Evolutionary conservation across 2,113 vertebrate genomes (phyloP).

Genomic region (Pica pica): DNA sequence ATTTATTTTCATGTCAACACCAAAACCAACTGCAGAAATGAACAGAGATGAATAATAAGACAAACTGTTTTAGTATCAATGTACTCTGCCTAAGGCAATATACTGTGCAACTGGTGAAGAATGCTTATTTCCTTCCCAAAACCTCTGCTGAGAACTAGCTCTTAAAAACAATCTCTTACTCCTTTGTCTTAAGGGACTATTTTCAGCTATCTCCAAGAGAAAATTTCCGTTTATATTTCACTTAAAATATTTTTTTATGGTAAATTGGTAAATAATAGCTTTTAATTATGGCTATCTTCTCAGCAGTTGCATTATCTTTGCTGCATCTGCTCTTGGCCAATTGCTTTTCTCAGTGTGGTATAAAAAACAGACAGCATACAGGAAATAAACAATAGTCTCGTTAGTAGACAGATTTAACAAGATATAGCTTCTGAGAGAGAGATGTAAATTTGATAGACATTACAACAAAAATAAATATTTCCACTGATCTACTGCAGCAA

Average conservation of each 20-base stretch:
- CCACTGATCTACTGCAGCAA: not conserved
- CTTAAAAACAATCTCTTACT: slow-evolving; percentile 39
- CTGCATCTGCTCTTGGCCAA: not conserved
- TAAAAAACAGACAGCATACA: not conserved
- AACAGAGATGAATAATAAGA: slow-evolving; percentile 41
- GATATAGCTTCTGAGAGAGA: not conserved
- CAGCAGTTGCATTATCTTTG: not conserved
- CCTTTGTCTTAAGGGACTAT: slow-evolving; percentile 37
- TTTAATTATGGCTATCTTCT: not conserved
- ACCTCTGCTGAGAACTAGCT: slow-evolving; percentile 44
- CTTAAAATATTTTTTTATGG: not conserved
- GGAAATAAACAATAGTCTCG: not conserved
- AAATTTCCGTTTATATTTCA: slow-evolving; percentile 1
- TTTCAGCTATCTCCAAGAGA: not conserved
- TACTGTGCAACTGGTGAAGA: slow-evolving; percentile 63
- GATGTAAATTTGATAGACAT: not conserved
- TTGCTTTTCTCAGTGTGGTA: not conserved
- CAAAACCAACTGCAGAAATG: slow-evolving; percentile 52
- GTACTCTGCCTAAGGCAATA: slow-evolving; percentile 60
- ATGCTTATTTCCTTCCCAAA: slow-evolving; percentile 66
- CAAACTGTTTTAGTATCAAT: slow-evolving; percentile 43
- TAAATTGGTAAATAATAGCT: slow-evolving; percentile 2
- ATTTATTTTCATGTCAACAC: slow-evolving; percentile 65
- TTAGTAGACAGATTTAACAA: not conserved
- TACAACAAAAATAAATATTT: not conserved